Evolutionary conservation across 2,113 vertebrate genomes (phyloP).

Genomic region (Archocentrus centrarchus): DNA sequence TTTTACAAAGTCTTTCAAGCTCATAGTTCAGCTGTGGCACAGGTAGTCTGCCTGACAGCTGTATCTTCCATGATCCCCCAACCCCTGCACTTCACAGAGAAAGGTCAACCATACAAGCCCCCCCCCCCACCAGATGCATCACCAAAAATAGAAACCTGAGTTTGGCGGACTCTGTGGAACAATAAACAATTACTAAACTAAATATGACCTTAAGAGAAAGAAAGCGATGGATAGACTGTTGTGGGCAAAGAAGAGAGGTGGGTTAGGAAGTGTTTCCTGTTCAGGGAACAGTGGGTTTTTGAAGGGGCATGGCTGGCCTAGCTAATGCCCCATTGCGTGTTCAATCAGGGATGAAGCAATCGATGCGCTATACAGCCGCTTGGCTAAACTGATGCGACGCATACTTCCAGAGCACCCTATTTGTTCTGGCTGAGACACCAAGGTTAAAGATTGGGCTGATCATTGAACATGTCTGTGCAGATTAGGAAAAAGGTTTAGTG

Average conservation of each 20-base stretch:
- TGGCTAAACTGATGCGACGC: slow-evolving; percentile 70
- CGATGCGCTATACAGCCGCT: slow-evolving; percentile 61
- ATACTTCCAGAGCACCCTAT: slow-evolving; percentile 68
- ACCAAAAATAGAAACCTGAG: slow-evolving; percentile 67
- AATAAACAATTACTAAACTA: slow-evolving; percentile 70
- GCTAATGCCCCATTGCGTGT: slow-evolving; percentile 69
- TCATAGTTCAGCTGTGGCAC: slow-evolving; percentile 22
- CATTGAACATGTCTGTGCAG: slow-evolving; percentile 75
- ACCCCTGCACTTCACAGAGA: slow-evolving; percentile 39
- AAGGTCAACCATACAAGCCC: slow-evolving; percentile 58
- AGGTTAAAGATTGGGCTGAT: slow-evolving; percentile 77
- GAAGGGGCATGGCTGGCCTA: slow-evolving; percentile 59
- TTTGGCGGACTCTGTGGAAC: slow-evolving; percentile 45
- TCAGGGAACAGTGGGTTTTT: slow-evolving; percentile 18
- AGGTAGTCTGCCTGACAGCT: slow-evolving; percentile 31
- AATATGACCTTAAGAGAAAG: slow-evolving; percentile 48
- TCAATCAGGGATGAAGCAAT: slow-evolving; percentile 74
- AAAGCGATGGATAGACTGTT: slow-evolving; percentile 28
- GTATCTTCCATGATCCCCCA: slow-evolving; percentile 34
- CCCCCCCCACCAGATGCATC: slow-evolving; percentile 53
- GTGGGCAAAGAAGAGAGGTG: background rate
- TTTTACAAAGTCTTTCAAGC: background rate
- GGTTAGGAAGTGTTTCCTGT: slow-evolving; percentile 9
- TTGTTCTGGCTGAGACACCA: slow-evolving; percentile 74
- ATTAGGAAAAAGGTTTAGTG: slow-evolving; percentile 71